A percentile compares a stretch with the other conserved stretches of the same genome.
phyloP scores from a whole-genome alignment of 2,113 vertebrate species.

The Sminthopsis crassicaudata region DNA sequence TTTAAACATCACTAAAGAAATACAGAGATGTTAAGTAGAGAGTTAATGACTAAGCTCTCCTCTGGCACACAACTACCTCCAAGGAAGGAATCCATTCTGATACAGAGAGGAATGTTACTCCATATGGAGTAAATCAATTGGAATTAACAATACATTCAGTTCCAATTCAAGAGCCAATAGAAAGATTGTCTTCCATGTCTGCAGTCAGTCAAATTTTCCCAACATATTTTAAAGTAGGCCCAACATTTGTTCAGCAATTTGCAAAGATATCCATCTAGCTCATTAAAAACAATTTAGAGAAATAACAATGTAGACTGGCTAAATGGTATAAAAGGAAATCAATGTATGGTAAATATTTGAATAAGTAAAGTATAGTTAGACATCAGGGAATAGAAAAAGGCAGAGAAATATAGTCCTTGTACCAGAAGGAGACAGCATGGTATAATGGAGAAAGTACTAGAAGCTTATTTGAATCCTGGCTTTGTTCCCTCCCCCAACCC shows the following conservation, averaged over 20 bases:
- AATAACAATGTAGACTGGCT: constrained; percentile 1
- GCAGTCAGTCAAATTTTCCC: not conserved
- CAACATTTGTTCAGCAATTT: constrained; percentile 57
- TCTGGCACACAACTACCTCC: not conserved
- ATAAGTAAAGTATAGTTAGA: constrained; percentile 28
- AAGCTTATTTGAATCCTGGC: not conserved
- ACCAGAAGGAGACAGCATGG: not conserved
- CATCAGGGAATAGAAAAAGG: constrained; percentile 28
- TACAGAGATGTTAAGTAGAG: not conserved
- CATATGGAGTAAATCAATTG: not conserved
- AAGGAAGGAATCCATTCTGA: not conserved
- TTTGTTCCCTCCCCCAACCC: not conserved
- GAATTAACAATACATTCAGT: not conserved
- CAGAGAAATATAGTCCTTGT: not conserved
- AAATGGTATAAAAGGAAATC: constrained; percentile 25
- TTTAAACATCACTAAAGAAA: not conserved
- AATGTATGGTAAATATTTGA: constrained; percentile 23
- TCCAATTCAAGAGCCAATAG: not conserved
- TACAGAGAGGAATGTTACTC: not conserved
- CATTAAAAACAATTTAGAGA: constrained; percentile 41
- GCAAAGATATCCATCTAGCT: constrained; percentile 25
- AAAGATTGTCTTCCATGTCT: not conserved
- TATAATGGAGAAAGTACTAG: not conserved
- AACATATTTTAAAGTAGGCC: constrained; percentile 49
- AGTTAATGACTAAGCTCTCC: not conserved